phyloP scores from a whole-genome alignment of 2,888 invertebrate genomes.

The Beris chalybata region DNA sequence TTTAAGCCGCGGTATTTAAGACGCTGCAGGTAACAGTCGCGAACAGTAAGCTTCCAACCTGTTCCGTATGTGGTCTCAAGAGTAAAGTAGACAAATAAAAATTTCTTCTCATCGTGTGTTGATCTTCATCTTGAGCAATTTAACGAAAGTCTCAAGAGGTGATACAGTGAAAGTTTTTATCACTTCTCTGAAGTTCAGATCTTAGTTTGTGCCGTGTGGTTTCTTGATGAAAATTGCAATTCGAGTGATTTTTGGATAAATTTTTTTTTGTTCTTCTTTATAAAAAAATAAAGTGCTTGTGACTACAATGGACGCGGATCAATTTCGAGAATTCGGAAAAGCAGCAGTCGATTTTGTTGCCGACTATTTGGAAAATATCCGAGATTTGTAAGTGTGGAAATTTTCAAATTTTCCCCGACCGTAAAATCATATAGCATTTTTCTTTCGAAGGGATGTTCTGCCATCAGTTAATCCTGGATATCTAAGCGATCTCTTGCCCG shows the following conservation, averaged over 20 bases:
- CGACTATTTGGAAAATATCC: conserved; percentile 84
- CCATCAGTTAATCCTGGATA: conserved; percentile 92
- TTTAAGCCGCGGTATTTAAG: too few relatives aligned
- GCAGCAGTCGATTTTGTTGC: conserved; percentile 88
- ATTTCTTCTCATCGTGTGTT: too few relatives aligned
- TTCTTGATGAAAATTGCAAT: too few relatives aligned
- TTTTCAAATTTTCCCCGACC: background rate
- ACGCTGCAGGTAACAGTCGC: too few relatives aligned
- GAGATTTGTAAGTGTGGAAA: conserved; percentile 65
- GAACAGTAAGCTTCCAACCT: too few relatives aligned
- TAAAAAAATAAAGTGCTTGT: background rate
- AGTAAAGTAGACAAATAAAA: too few relatives aligned
- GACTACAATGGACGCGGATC: conserved; percentile 69
- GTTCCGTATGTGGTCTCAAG: too few relatives aligned
- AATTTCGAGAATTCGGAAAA: conserved; percentile 82
- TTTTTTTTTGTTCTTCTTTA: background rate
- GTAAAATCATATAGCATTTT: background rate
- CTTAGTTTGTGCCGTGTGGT: too few relatives aligned
- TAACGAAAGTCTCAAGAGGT: too few relatives aligned
- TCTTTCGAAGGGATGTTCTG: conserved; percentile 68
- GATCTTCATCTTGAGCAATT: too few relatives aligned
- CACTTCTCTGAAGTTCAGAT: too few relatives aligned
- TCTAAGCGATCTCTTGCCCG: conserved; percentile 75
- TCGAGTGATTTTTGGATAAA: background rate
- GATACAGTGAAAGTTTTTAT: too few relatives aligned